Conservation (phyloP, 2,797 vertebrate species). For the Caiman crocodilus region DNA sequence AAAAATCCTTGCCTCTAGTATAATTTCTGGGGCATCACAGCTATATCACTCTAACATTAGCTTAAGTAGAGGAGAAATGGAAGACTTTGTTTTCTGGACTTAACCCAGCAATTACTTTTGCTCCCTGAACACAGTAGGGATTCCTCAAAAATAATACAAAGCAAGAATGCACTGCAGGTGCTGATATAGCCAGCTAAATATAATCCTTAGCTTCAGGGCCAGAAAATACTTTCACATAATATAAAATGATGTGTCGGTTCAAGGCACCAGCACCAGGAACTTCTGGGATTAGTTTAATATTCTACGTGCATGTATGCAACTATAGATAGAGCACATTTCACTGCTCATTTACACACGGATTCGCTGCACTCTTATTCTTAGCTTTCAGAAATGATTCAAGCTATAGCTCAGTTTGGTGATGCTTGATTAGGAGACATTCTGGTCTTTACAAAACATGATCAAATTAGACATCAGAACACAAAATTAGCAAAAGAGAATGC, state of each 20-base stretch:
- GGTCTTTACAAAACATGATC: conserved; percentile 15
- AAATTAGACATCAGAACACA: conserved; percentile 4
- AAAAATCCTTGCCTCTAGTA: no score
- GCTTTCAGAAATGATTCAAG: conserved; percentile 37
- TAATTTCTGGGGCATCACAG: no score
- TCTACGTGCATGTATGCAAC: conserved; percentile 8
- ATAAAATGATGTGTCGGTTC: not conserved
- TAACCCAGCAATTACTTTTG: no score
- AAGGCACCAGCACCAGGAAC: not conserved
- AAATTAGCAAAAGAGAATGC: not conserved
- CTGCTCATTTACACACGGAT: conserved; percentile 14
- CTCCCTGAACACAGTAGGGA: no score
- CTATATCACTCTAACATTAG: no score
- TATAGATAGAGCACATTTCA: not conserved
- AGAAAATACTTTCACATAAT: not conserved
- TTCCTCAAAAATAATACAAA: no score
- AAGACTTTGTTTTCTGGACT: no score
- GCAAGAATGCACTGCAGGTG: no score
- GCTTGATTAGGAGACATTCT: not conserved
- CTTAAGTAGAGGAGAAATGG: no score
- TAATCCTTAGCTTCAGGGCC: not conserved
- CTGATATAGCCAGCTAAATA: not conserved
- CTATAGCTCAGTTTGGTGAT: not conserved
- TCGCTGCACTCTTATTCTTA: not conserved
- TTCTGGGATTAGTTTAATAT: conserved; percentile 24